A percentile compares a stretch with the other conserved stretches of the same genome.
phyloP scores from a whole-genome alignment of 2,797 vertebrate genomes.

The Champsocephalus gunnari region DNA sequence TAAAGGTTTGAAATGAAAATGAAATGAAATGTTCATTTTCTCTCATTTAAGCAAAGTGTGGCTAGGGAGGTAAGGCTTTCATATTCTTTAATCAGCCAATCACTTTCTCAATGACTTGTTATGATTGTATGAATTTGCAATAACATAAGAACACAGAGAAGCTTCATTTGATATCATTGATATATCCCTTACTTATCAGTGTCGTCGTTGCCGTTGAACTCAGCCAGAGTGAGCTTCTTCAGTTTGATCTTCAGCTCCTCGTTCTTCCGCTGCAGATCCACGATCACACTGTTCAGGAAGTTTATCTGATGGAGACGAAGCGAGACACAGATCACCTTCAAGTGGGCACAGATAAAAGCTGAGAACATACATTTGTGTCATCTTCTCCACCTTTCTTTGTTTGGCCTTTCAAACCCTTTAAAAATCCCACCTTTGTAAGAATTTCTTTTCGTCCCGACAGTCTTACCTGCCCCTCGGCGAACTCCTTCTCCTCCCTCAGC shows the following conservation, averaged over 20 bases:
- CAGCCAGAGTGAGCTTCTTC: conserved; percentile 92
- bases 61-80: no score
- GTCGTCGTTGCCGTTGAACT: conserved; percentile 92
- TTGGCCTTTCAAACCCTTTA: no score
- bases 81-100: neutral
- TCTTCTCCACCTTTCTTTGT: no score
- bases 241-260: conserved; percentile 95
- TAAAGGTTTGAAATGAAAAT: no score
- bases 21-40: no score
- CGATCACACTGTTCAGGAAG: conserved; percentile 97
- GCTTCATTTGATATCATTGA: accelerated
- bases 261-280: conserved; percentile 95
- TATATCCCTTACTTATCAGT: conserved; percentile 87
- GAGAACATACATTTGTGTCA: neutral
- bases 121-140: neutral
- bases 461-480: conserved; percentile 93
- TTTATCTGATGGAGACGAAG: conserved; percentile 87
- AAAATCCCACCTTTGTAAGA: no score
- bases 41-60: no score
- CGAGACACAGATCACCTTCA: neutral
- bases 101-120: neutral
- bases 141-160: neutral
- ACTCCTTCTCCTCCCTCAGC: conserved; percentile 90
- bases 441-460: neutral
- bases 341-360: neutral